A percentile compares a stretch with the other conserved stretches of the same genome.
These are phyloP conservation scores for Quadroppia sp. DNA, from an alignment of 2,888 invertebrate species.

Conservation along the genomic window DNA sequence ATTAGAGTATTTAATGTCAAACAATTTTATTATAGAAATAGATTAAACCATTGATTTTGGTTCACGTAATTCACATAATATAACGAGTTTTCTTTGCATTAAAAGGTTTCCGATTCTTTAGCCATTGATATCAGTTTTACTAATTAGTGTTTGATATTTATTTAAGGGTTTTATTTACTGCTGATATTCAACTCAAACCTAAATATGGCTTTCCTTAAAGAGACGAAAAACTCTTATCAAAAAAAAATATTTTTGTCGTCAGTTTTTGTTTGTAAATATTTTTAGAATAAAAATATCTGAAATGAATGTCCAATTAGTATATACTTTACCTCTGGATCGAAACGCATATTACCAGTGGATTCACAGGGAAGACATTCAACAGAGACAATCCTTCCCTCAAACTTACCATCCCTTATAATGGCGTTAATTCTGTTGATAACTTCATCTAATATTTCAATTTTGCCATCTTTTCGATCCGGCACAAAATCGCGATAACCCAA, in stretches of 20 bases:
- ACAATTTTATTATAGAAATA: not conserved
- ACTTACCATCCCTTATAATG: conserved; percentile 26
- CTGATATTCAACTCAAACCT: not conserved
- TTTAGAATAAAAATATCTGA: not conserved
- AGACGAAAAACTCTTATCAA: no score
- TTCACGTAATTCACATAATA: no score
- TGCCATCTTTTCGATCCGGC: conserved; percentile 23
- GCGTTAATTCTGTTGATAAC: conserved; percentile 25
- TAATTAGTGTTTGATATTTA: no score
- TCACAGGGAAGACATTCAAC: conserved; percentile 39
- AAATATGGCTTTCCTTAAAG: not conserved
- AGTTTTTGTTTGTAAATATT: no score
- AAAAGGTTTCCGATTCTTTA: no score
- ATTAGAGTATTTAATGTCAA: not conserved
- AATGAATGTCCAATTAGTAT: no score
- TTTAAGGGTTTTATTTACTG: not conserved
- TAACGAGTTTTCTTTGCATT: not conserved
- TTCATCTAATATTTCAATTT: conserved; percentile 37
- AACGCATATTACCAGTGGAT: conserved; percentile 17
- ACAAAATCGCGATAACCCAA: conserved; percentile 35
- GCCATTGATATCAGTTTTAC: no score
- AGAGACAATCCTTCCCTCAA: conserved; percentile 37
- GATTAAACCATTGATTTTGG: no score
- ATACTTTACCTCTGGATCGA: conserved; percentile 16
- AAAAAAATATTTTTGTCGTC: no score